phyloP scores from a whole-genome alignment of 2,888 invertebrate genomes.

The Drymonia ruficornis region DNA sequence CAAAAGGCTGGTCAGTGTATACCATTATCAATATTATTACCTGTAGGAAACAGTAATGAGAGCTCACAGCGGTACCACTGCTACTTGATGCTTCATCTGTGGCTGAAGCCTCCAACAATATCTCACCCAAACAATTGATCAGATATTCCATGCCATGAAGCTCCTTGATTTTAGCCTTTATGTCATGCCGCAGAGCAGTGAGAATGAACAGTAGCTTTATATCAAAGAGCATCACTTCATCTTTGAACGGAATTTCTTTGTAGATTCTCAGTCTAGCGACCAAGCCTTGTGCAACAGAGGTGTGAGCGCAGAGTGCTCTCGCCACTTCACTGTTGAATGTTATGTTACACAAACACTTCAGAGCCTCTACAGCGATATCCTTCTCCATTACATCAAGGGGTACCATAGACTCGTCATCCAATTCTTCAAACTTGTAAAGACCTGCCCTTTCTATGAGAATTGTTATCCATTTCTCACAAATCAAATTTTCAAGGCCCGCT shows the following conservation, averaged over 20 bases:
- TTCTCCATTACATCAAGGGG: conserved; percentile 71
- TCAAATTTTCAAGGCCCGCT: conserved; percentile 87
- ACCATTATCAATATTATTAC: conserved; percentile 35
- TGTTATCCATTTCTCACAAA: conserved; percentile 88
- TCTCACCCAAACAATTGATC: conserved; percentile 87
- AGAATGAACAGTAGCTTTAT: conserved; percentile 95
- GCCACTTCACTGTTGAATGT: conserved; percentile 88
- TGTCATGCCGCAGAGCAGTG: conserved; percentile 91
- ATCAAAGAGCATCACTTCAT: conserved; percentile 93
- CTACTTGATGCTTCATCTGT: conserved; percentile 49
- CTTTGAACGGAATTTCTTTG: conserved; percentile 86
- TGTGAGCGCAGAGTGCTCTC: conserved; percentile 77
- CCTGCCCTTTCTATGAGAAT: conserved; percentile 88
- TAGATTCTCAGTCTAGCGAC: conserved; percentile 89
- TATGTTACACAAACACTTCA: conserved; percentile 95
- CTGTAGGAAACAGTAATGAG: conserved; percentile 51
- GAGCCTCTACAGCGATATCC: conserved; percentile 89
- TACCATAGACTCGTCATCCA: conserved; percentile 61
- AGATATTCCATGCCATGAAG: conserved; percentile 89
- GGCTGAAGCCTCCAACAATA: conserved; percentile 74
- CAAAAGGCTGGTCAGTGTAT: no score
- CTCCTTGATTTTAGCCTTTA: conserved; percentile 87
- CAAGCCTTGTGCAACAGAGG: conserved; percentile 88
- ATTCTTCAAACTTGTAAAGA: conserved; percentile 74
- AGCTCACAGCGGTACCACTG: conserved; percentile 42